Percentiles rank a stretch among this genome's conserved stretches.
These are phyloP conservation scores for Meteorus cinctellus DNA, from an alignment of 2,888 invertebrate genomes.

Conservation along the genomic window DNA sequence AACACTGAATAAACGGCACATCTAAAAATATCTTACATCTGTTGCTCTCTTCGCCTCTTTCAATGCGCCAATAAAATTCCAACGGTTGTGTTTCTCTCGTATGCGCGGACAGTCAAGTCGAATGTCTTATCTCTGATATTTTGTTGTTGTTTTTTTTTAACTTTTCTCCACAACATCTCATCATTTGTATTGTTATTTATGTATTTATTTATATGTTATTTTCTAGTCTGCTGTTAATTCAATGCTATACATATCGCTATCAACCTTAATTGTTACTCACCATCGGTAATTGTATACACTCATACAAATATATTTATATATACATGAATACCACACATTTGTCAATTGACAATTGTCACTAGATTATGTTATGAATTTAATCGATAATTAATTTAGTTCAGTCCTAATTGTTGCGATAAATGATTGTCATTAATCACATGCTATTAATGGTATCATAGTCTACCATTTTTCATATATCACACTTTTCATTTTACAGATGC, in stretches of 20 bases:
- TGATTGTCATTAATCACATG: too few relatives aligned
- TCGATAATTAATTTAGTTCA: not conserved
- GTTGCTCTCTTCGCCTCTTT: not conserved
- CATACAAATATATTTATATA: not conserved
- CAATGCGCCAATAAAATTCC: not conserved
- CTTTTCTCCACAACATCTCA: not conserved
- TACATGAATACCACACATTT: not conserved
- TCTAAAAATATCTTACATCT: constrained; percentile 2
- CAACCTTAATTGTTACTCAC: not conserved
- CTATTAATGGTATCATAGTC: too few relatives aligned
- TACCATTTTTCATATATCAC: not conserved
- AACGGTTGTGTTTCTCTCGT: not conserved
- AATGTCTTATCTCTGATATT: not conserved
- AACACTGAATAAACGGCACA: not conserved
- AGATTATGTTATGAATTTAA: not conserved
- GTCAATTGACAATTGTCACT: not conserved
- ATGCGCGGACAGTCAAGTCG: not conserved
- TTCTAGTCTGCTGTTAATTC: not conserved
- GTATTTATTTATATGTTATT: not conserved
- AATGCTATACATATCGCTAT: not conserved
- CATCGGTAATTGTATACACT: constrained; percentile 11
- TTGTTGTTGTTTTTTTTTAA: constrained; percentile 9
- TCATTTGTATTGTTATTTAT: constrained; percentile 22
- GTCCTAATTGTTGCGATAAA: too few relatives aligned
- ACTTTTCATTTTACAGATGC: not conserved